Evolutionary conservation across 1,140 invertebrate genomes (phyloP).

Genomic region (Drosophila tsacasi): DNA sequence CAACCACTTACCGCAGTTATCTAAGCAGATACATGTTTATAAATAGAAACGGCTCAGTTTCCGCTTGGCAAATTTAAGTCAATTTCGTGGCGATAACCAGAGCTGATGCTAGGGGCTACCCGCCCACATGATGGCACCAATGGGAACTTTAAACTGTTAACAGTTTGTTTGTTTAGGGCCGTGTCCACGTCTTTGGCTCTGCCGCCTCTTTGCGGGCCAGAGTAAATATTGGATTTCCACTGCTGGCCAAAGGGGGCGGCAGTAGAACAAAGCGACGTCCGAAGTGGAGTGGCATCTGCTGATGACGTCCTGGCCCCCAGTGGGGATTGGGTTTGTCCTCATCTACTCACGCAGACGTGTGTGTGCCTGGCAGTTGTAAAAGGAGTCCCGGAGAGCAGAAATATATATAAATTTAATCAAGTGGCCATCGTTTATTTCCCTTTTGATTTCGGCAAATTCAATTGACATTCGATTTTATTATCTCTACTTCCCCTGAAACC

Average conservation of each 20-base stretch:
- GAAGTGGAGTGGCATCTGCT: slow-evolving; percentile 41
- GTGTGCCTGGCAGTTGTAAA: slow-evolving; percentile 33
- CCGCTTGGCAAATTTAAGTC: slow-evolving; percentile 9
- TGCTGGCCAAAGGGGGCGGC: slow-evolving; percentile 2
- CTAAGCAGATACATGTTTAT: background rate
- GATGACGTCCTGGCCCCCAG: slow-evolving; percentile 20
- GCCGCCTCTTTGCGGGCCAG: slow-evolving; percentile 51
- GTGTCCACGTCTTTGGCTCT: slow-evolving; percentile 52
- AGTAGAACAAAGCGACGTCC: slow-evolving; percentile 25
- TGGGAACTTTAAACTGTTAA: slow-evolving; percentile 44
- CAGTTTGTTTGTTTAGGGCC: slow-evolving; percentile 69
- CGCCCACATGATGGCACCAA: background rate
- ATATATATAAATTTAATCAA: slow-evolving; percentile 73
- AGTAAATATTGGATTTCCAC: slow-evolving; percentile 62
- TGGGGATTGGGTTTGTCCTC: background rate
- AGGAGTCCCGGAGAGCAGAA: slow-evolving; percentile 9
- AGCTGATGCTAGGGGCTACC: background rate
- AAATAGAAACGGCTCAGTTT: slow-evolving; percentile 4
- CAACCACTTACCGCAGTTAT: slow-evolving; percentile 2
- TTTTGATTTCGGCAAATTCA: slow-evolving; percentile 68
- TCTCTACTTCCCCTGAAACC: slow-evolving; percentile 16
- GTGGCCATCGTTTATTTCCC: slow-evolving; percentile 67
- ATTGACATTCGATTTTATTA: slow-evolving; percentile 77
- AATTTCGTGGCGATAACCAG: slow-evolving; percentile 16
- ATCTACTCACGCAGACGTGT: slow-evolving; percentile 4